A percentile compares a stretch with the other conserved stretches of the same genome.
These are phyloP conservation scores for Dendrophyllia cribrosa DNA, from an alignment of 64 coral and sea anemone species.

Conservation along the genomic window DNA sequence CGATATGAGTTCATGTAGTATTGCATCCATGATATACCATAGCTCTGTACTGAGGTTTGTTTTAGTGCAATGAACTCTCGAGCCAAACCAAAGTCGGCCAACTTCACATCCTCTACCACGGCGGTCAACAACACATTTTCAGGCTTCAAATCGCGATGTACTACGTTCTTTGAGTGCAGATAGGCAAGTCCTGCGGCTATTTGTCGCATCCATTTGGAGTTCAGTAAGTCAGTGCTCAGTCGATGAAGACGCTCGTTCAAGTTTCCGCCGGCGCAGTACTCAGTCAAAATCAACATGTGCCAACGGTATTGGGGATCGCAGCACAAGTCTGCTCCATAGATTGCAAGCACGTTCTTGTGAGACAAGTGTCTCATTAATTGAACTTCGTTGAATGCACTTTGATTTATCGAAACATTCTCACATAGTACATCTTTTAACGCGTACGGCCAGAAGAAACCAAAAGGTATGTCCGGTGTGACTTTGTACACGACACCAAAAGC, in stretches of 20 bases:
- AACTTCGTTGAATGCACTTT: not conserved
- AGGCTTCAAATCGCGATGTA: too few relatives aligned
- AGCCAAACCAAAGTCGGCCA: too few relatives aligned
- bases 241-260: constrained; percentile 22
- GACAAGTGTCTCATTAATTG: not conserved
- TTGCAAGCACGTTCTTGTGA: constrained; percentile 5
- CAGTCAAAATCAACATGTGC: constrained; percentile 55
- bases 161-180: constrained; percentile 46
- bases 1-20: constrained; percentile 90
- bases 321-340: not conserved
- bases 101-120: constrained; percentile 62
- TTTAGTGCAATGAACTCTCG: constrained; percentile 46
- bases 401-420: too few relatives aligned
- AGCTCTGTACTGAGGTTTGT: not conserved
- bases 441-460: too few relatives aligned
- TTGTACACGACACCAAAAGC: too few relatives aligned
- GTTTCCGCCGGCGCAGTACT: too few relatives aligned
- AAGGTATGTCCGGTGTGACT: too few relatives aligned
- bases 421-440: too few relatives aligned
- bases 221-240: constrained; percentile 25
- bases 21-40: not conserved
- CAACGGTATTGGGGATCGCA: not conserved
- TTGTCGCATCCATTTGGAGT: constrained; percentile 74
- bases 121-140: constrained; percentile 66
- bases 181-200: constrained; percentile 41